Base-by-base conservation (phyloP, 2,797 vertebrate species). In the Fundulus diaphanus region DNA sequence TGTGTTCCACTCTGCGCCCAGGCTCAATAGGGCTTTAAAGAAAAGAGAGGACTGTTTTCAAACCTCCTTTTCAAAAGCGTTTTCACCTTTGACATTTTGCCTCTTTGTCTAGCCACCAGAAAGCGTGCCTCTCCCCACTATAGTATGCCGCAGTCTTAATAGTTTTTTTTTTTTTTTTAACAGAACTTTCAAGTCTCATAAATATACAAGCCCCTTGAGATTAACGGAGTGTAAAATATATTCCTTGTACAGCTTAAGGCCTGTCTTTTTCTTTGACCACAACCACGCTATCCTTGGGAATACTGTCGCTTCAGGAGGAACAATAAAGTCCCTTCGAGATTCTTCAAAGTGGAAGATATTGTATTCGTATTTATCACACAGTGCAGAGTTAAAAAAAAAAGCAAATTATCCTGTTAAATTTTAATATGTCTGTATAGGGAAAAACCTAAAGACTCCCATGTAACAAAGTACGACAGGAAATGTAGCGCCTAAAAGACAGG, bases 71-170 rank as follows among this genome's bases (percentile, higher is more conserved):
- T 80, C 24, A 18, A 78, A 83, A 83, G 74, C 78, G 72, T 87
- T 86, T 83, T 82, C 65, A 81, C 56, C 68, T 76, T 66, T 87
- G 86, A 90, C 82, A 85, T 84, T 89, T 89, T 75, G 70, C 85
- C 85, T 85, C 76, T 84, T 68, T 24, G 0, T 49, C 59, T 66
- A 75, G 70, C 74, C 69, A 76, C 65, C 61, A 72, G 56, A 63
- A 72, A 68, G 42, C 40, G 1, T 52, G 81, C 84, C 81, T 77
- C 37, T 66, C n/a, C 66, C 72, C 40, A 16, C 13, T 72, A 24
- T 65, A 7, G 16, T 76, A 71, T 24, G 18, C 44, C 13, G 54
- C 71, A 48, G 29, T 72, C 84, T 81, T 80, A 80, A 81, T 70
- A 68, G 56, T n/a, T 48, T 51, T 40, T 27, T n/a, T n/a, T n/a